Conservation (phyloP, 2,888 invertebrate species). For the Hirudinaria manillensis region DNA sequence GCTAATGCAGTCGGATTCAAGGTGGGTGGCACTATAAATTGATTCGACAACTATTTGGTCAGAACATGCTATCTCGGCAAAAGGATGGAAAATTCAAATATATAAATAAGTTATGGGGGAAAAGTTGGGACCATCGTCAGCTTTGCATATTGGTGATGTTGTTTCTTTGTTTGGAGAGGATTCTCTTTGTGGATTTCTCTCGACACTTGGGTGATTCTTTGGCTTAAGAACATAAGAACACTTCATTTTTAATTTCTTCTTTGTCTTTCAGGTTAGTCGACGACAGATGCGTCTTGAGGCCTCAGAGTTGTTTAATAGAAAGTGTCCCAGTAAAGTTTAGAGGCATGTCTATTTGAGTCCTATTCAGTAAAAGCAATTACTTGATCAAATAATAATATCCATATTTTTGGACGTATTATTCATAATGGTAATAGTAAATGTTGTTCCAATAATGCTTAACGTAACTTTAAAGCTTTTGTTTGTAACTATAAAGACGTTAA, state of each 20-base stretch:
- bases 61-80: no score
- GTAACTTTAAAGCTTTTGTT: no score
- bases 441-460: no score
- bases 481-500: no score
- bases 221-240: neutral
- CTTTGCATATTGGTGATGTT: conserved; percentile 22
- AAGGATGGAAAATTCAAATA: no score
- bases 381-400: no score
- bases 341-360: neutral
- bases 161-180: conserved; percentile 27
- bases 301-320: neutral
- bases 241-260: neutral
- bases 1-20: no score
- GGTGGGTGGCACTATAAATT: no score
- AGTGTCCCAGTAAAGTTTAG: conserved; percentile 25
- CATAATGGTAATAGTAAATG: no score
- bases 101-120: conserved; percentile 1
- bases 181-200: conserved; percentile 22
- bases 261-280: conserved; percentile 23
- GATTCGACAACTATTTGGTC: no score
- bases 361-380: no score
- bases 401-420: no score
- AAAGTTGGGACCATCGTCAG: conserved; percentile 4
- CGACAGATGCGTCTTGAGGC: conserved; percentile 24
- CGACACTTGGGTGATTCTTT: conserved; percentile 20